Conservation (phyloP, 2,888 invertebrate genomes). For the Acrobasis suavella region DNA sequence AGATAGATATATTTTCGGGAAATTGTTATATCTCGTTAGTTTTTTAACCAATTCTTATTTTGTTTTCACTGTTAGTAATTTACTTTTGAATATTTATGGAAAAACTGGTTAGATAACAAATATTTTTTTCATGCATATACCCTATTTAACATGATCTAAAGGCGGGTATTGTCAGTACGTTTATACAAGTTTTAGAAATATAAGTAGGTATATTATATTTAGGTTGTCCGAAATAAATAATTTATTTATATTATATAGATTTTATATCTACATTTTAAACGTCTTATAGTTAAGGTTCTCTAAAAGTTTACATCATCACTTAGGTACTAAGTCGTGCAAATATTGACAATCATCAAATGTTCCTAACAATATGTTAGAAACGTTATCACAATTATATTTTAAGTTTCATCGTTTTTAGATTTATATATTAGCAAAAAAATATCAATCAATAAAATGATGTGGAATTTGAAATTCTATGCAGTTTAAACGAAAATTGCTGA, state of each 20-base stretch:
- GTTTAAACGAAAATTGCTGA: neutral
- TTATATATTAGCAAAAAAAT: neutral
- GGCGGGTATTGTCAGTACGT: conserved; percentile 18
- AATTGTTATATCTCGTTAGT: no score
- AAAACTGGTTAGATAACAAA: no score
- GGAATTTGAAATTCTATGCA: neutral
- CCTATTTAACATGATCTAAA: conserved; percentile 7
- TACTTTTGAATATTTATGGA: no score
- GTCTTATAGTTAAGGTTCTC: conserved; percentile 14
- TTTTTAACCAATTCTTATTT: no score
- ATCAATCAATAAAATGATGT: neutral
- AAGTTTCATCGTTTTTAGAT: conserved; percentile 39
- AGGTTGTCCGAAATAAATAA: no score
- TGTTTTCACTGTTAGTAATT: no score
- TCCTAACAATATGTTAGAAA: conserved; percentile 23
- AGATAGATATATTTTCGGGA: no score
- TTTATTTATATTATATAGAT: no score
- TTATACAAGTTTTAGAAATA: conserved; percentile 6
- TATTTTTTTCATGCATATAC: no score
- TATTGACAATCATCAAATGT: conserved; percentile 25
- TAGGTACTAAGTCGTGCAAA: conserved; percentile 19
- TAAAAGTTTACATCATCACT: conserved; percentile 9
- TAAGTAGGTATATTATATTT: no score
- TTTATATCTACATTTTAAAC: conserved; percentile 14
- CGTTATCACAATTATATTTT: conserved; percentile 35